Evolutionary conservation across 2,113 vertebrate species (phyloP), one percentile per base, ranked within the genome.

Genomic region (Boulengeromyrus knoepffleri): DNA sequence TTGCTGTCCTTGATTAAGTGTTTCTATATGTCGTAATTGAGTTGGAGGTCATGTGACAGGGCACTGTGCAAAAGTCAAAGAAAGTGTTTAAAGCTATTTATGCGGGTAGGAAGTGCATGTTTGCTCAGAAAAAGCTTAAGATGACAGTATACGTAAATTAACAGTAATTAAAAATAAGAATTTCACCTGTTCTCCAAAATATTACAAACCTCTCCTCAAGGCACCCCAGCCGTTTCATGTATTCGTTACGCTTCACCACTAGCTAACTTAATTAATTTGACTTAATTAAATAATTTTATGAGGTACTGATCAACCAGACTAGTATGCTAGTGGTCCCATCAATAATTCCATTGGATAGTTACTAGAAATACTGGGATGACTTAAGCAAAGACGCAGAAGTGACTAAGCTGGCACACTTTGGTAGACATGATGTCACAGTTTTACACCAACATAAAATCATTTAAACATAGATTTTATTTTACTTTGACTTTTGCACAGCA

Each of bases 1-100:
- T 95, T 97, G 91, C 94, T 96, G 87, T 95, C 96, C n/a, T 94
- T 97, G 88, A 92, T 96, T 93, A 94, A 92, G 0, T 97, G 96
- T 90, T 95, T 95, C 90, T 94, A 95, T 90, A 91, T 95, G 94
- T 93, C 93, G 13, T 96, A 92, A 95, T 90, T 27, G 52, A 13
- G 58, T 45, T 2, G 19, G 13, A 17, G 12, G n/a, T 62, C 36
- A 62, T 88, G 31, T 39, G 53, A 62, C 21, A 85, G 42, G 45
- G 21, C 24, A n/a, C 46, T 27, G 83, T 24, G 42, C 9, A 85
- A 47, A 49, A 46, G 70, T 77, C 15, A 39, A 39, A 77, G 27
- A 39, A 39, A 77, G 36, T 5, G 5, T 80, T 80, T 19, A 19
- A 80, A 17, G 70, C 10, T 74, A 27, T 74, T 74, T 36, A 5